Percentiles rank a stretch among this genome's conserved stretches.
These are phyloP conservation scores for Eolophus roseicapilla DNA, from an alignment of 2,113 vertebrate species.

Conservation along the genomic window DNA sequence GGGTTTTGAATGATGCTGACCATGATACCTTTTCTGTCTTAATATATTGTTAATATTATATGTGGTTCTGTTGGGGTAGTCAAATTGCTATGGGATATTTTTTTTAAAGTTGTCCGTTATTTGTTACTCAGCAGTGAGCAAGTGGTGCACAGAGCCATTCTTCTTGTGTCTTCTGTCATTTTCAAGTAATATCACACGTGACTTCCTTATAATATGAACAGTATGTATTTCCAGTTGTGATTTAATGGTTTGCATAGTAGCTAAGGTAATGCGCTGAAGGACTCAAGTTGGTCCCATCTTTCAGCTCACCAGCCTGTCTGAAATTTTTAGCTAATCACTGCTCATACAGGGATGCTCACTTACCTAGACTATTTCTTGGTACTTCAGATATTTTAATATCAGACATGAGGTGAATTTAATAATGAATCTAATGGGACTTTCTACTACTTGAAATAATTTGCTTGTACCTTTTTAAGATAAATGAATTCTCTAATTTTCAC, in stretches of 20 bases:
- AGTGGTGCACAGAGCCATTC: background rate
- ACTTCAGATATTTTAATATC: conserved; percentile 36
- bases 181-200: conserved; percentile 32
- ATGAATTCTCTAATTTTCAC: background rate
- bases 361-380: conserved; percentile 34
- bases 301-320: conserved; percentile 55
- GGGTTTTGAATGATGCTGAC: background rate
- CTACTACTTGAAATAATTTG: background rate
- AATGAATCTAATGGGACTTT: conserved; percentile 15
- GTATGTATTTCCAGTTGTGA: conserved; percentile 56
- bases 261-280: conserved; percentile 70
- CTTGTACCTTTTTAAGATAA: background rate
- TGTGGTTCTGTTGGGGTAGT: background rate
- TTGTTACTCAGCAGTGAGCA: background rate
- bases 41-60: background rate
- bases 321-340: conserved; percentile 56
- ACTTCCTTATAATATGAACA: conserved; percentile 42
- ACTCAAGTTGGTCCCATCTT: conserved; percentile 59
- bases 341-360: conserved; percentile 21
- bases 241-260: conserved; percentile 59
- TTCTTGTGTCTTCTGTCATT: background rate
- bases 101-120: background rate
- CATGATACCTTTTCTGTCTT: background rate
- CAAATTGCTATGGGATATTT: background rate
- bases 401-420: background rate